These are phyloP conservation scores for Conus ventricosus DNA, from an alignment of 1,140 invertebrate genomes.

Conservation along the genomic window DNA sequence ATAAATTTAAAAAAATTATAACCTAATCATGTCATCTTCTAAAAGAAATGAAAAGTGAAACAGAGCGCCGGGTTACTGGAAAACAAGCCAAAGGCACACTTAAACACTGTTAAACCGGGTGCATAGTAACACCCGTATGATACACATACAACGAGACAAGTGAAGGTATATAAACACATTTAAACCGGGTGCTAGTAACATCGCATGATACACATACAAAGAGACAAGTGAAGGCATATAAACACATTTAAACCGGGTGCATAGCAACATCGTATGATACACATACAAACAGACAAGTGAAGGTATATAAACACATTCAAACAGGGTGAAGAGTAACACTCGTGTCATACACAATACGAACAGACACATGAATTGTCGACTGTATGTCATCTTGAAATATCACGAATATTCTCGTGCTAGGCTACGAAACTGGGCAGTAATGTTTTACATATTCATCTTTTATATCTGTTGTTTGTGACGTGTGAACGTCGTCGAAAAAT, in stretches of 20 bases:
- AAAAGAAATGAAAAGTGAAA: no score
- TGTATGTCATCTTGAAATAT: neutral
- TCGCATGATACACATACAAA: neutral
- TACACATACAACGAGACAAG: neutral
- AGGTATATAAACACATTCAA: neutral
- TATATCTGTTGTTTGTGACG: no score
- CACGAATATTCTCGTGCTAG: neutral
- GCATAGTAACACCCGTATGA: neutral
- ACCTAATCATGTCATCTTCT: no score
- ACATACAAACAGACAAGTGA: neutral
- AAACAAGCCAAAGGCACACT: neutral
- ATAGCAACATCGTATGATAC: no score
- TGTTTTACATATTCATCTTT: no score
- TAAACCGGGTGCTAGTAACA: no score
- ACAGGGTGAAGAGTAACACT: no score
- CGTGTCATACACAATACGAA: no score
- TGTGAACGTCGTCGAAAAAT: no score
- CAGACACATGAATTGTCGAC: neutral
- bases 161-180: neutral
- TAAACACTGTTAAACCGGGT: neutral
- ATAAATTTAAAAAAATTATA: no score
- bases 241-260: neutral
- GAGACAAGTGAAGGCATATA: neutral
- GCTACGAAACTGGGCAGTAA: neutral
- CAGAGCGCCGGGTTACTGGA: no score